A percentile compares a stretch with the other conserved stretches of the same genome.
Evolutionary conservation across 64 coral and sea anemone genomes (phyloP).

Genomic region (Trachythela sp.): DNA sequence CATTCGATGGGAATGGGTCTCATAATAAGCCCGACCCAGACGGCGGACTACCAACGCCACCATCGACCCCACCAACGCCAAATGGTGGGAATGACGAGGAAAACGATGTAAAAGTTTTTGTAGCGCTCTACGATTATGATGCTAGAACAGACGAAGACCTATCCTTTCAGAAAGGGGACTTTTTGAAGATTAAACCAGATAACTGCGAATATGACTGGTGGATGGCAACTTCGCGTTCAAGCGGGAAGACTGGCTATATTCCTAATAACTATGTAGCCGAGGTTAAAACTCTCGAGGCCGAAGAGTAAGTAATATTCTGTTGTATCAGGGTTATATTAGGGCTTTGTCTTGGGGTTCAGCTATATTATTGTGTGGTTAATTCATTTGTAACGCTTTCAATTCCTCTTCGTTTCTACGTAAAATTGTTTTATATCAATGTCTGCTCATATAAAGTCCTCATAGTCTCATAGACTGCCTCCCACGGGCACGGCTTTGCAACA

Average conservation of each 20-base stretch:
- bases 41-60: no score
- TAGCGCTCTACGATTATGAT: conserved; percentile 90
- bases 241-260: conserved; percentile 68
- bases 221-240: conserved; percentile 68
- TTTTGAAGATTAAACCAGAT: conserved; percentile 79
- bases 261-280: conserved; percentile 92
- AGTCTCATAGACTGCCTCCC: no score
- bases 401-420: no score
- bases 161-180: conserved; percentile 86
- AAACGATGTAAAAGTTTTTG: conserved; percentile 20
- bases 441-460: no score
- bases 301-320: conserved; percentile 72
- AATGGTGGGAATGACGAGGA: not conserved
- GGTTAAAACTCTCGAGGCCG: conserved; percentile 74
- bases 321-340: no score
- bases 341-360: no score
- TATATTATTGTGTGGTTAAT: no score
- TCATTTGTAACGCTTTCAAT: no score
- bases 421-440: no score
- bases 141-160: conserved; percentile 92
- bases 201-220: conserved; percentile 84
- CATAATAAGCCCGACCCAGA: not conserved
- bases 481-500: no score
- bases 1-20: not conserved
- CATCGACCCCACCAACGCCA: no score